Evolutionary conservation across 2,888 invertebrate species (phyloP).

Genomic region (Molorchus minor): DNA sequence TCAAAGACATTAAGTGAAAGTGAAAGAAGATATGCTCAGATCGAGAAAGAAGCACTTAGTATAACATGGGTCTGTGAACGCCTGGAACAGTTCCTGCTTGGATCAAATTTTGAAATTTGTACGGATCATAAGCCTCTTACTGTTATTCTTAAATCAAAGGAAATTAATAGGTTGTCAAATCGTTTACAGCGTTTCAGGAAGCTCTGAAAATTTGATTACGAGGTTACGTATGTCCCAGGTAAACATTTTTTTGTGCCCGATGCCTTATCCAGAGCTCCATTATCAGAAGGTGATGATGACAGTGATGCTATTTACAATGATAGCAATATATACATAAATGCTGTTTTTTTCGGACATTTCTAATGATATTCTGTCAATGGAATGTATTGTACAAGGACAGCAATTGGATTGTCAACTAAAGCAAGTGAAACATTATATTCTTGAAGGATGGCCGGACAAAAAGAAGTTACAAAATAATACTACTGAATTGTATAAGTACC

Average conservation of each 20-base stretch:
- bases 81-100: neutral
- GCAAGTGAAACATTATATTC: neutral
- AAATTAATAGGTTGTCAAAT: neutral
- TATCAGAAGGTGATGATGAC: no score
- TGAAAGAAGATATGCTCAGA: neutral
- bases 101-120: no score
- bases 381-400: neutral
- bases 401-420: neutral
- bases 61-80: neutral
- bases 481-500: no score
- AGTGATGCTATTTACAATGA: no score
- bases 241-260: no score
- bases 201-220: neutral
- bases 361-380: neutral
- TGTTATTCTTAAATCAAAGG: neutral
- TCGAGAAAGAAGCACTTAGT: neutral
- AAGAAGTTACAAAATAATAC: no score
- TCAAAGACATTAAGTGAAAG: neutral
- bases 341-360: neutral
- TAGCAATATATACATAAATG: neutral
- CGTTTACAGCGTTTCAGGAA: neutral
- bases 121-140: no score
- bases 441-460: neutral
- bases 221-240: no score
- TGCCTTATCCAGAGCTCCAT: no score